A percentile compares a stretch with the other conserved stretches of the same genome.
Evolutionary conservation across 2,113 vertebrate species (phyloP).

Genomic region (Acanthochromis polyacanthus): DNA sequence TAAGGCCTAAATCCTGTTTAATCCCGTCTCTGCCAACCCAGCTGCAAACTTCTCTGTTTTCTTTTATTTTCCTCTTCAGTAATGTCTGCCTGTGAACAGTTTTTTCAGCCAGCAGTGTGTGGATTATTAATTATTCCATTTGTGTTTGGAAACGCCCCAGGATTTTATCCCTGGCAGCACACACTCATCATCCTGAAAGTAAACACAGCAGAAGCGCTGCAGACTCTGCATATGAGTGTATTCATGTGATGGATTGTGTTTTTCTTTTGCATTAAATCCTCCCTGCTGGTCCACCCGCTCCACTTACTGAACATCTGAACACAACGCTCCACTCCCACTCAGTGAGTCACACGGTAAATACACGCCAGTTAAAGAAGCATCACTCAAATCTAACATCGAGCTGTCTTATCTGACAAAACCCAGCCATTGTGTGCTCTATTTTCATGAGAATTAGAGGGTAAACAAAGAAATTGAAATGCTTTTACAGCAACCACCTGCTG

Average conservation of each 20-base stretch:
- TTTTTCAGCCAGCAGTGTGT: not conserved
- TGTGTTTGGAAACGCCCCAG: constrained; percentile 1
- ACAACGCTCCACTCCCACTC: constrained; percentile 40
- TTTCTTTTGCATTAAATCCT: constrained; percentile 5
- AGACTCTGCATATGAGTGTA: not conserved
- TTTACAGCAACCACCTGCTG: not conserved
- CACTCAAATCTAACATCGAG: not conserved
- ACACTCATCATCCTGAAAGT: constrained; percentile 9
- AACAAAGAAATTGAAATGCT: not conserved
- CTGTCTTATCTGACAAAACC: not conserved
- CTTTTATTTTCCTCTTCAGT: constrained; percentile 11
- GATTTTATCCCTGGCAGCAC: constrained; percentile 1
- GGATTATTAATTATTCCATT: constrained; percentile 24
- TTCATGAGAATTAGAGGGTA: not conserved
- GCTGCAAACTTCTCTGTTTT: not conserved
- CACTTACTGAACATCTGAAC: constrained; percentile 18
- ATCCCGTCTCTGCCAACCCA: not conserved
- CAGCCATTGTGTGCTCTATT: not conserved
- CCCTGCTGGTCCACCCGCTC: constrained; percentile 43
- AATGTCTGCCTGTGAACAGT: not conserved
- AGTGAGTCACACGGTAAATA: not conserved
- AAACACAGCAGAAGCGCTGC: constrained; percentile 4
- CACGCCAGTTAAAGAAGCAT: not conserved
- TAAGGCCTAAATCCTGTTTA: not conserved
- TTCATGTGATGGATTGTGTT: constrained; percentile 26